Base-by-base conservation (phyloP, 2,888 invertebrate genomes). In the Polydrusus tereticollis region DNA sequence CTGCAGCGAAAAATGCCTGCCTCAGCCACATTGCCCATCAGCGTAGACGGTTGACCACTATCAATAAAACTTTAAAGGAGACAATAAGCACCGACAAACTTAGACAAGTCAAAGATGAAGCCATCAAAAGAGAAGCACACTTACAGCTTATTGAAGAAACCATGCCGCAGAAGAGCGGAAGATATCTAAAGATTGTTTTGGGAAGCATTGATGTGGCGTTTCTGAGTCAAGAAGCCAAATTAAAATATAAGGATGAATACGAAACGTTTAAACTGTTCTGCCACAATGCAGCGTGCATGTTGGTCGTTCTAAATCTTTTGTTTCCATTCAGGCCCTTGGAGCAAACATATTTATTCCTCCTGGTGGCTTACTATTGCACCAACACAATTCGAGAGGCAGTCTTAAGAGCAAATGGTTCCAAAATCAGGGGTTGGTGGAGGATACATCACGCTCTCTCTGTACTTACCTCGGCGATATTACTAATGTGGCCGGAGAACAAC, bases 301-400 rank as follows among this genome's bases (percentile, higher is more conserved):
- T 96, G 82, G 93, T 96, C 73, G 90, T 95, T 80, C 85, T 92
- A 74, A 94, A 96, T 87, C 88, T 79, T 18, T 60, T 67, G 33
- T 68, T 74, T 26, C 18, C 73, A 12, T 86, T 5, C 85, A 94
- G 95, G 87, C 93, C 94, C 0, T 86, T 96, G 81, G 95, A 96
- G 86, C 87, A 95, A 82, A 90, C 92, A 77, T 91, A 94, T 82
- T 92, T 96, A 88, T 99, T 99, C 85, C 88, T 99, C 67, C 87
- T 99, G 81, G 99, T 99, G 2, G 99, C 99, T 99, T 99, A 99
- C 86, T 99, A 99, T 87, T 99, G 98, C 86, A 99, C 99, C 6
- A 88, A 99, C 78, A 98, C 99, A 60, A 99, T 99, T 83, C 91
- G 99, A 71, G 99, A 99, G 87, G 96, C 96, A 81, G 99, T 99